Conservation (phyloP, 2,888 invertebrate species). For the Trichopria drosophilae region DNA sequence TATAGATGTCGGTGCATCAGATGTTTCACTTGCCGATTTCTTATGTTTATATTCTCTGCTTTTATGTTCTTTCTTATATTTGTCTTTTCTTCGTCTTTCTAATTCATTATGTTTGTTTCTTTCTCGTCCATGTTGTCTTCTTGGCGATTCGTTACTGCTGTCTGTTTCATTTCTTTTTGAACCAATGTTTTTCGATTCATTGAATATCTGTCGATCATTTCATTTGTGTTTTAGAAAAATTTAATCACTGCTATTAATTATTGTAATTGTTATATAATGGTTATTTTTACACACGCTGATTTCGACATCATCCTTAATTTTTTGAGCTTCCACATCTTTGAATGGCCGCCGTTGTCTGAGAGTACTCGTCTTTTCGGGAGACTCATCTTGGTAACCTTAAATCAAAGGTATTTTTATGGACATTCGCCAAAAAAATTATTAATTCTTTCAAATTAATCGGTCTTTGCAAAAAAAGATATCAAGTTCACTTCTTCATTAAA, state of each 20-base stretch:
- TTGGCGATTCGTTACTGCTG: no score
- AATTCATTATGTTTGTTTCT: no score
- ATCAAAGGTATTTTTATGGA: conserved; percentile 6
- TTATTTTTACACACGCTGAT: conserved; percentile 44
- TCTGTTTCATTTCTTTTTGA: no score
- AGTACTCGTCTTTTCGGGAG: conserved; percentile 31
- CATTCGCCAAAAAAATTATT: not conserved
- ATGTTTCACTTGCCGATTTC: no score
- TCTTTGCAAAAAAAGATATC: no score
- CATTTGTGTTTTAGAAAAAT: not conserved
- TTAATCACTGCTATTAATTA: not conserved
- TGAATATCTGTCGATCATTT: conserved; percentile 41
- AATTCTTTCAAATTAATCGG: not conserved
- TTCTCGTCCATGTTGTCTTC: conserved; percentile 22
- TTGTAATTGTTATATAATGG: not conserved
- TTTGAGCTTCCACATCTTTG: conserved; percentile 52
- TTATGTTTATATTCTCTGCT: no score
- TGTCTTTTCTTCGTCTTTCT: no score
- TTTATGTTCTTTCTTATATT: no score
- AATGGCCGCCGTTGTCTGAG: conserved; percentile 32
- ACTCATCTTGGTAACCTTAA: conserved; percentile 50
- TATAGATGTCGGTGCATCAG: conserved; percentile 44
- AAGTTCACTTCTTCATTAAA: no score
- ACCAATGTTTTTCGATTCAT: conserved; percentile 37
- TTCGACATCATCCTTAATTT: conserved; percentile 50